Percentiles rank a stretch among this genome's conserved stretches.
These are phyloP conservation scores for Centropus unirufus DNA, from an alignment of 2,113 vertebrate species.

Conservation along the genomic window DNA sequence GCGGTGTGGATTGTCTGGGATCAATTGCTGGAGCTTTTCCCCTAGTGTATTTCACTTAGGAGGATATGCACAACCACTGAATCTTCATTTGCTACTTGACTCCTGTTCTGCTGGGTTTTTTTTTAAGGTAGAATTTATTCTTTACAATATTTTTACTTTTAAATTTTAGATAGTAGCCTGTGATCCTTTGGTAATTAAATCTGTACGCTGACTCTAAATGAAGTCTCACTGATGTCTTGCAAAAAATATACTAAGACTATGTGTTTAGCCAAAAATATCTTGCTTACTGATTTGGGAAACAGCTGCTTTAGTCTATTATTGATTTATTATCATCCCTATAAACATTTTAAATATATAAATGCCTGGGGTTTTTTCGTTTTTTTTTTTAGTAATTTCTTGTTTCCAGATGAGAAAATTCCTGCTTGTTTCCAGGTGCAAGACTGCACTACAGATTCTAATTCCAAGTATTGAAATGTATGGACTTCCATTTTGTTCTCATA, in stretches of 20 bases:
- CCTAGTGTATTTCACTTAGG: neutral
- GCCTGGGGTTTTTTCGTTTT: neutral
- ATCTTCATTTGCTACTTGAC: neutral
- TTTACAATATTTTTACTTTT: neutral
- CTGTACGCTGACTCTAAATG: neutral
- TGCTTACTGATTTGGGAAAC: neutral
- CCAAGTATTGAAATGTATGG: neutral
- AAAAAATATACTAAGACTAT: neutral
- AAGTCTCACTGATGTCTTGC: neutral
- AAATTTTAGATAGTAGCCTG: neutral
- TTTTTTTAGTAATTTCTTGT: neutral
- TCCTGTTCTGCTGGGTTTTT: neutral
- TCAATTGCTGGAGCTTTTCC: neutral
- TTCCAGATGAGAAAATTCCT: neutral
- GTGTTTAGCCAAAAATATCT: neutral
- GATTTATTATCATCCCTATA: neutral
- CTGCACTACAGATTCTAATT: neutral
- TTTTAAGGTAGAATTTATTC: neutral
- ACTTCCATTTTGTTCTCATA: slow-evolving; percentile 18
- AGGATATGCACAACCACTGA: neutral
- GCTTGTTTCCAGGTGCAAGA: neutral
- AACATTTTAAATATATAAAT: neutral
- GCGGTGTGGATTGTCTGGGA: neutral
- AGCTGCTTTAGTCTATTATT: neutral
- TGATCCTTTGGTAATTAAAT: neutral